Evolutionary conservation across 2,797 vertebrate genomes (phyloP).

Genomic region (Onychomys arenicola): DNA sequence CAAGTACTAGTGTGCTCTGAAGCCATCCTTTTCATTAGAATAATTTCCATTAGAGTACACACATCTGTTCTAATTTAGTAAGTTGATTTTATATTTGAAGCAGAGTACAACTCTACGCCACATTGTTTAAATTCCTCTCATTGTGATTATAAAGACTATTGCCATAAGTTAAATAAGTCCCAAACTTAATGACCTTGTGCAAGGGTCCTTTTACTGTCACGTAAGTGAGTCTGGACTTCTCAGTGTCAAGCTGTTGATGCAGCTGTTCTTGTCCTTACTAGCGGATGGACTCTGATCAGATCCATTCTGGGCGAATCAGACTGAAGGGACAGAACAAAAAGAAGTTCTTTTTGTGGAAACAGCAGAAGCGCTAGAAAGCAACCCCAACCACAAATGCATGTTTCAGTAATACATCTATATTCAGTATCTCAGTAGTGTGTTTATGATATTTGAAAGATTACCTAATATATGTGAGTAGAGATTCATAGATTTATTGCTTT

Average conservation of each 20-base stretch:
- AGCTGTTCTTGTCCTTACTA: not conserved
- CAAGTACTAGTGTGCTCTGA: not conserved
- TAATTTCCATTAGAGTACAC: not conserved
- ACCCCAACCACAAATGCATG: not conserved
- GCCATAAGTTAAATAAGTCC: not conserved
- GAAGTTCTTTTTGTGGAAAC: not conserved
- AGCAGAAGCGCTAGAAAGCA: not conserved
- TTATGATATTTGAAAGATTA: not conserved
- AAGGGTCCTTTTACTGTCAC: not conserved
- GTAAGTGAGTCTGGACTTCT: not conserved
- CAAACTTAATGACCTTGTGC: not conserved
- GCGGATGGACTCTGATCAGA: not conserved
- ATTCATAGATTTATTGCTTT: not conserved
- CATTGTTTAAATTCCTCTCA: conserved; percentile 23
- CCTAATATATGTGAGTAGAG: not conserved
- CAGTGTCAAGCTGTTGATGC: not conserved
- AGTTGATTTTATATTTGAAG: conserved; percentile 32
- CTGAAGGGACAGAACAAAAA: not conserved
- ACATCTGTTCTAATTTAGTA: conserved; percentile 35
- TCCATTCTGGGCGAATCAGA: not conserved
- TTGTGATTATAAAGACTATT: not conserved
- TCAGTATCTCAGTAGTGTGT: not conserved
- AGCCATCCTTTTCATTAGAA: not conserved
- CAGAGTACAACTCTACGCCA: not conserved
- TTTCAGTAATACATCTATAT: not conserved